Evolutionary conservation across 2,113 vertebrate genomes (phyloP).

Genomic region (Xiphophorus maculatus): DNA sequence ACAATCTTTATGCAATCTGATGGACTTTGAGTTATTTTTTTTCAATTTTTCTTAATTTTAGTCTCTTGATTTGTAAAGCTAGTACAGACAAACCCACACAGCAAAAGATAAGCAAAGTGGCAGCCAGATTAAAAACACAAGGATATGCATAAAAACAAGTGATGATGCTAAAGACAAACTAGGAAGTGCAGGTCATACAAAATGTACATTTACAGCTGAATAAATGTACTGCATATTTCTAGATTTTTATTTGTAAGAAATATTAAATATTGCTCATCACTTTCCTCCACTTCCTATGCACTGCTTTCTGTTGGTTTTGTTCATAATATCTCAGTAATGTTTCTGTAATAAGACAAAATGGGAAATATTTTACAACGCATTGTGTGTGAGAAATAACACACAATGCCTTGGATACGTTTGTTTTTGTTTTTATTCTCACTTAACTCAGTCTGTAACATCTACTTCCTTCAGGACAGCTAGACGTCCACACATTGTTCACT

Average conservation of each 20-base stretch:
- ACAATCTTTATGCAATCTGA: not conserved
- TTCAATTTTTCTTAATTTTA: not conserved
- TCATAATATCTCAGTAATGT: too few relatives aligned
- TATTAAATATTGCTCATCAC: too few relatives aligned
- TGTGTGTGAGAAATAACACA: not conserved
- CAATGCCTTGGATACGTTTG: not conserved
- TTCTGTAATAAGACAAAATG: not conserved
- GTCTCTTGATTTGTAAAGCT: not conserved
- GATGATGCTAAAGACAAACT: not conserved
- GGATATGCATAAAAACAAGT: too few relatives aligned
- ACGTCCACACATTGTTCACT: constrained; percentile 2
- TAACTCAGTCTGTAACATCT: not conserved
- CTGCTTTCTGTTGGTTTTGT: too few relatives aligned
- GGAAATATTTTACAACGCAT: not conserved
- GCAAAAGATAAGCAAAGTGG: not conserved
- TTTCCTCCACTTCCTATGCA: too few relatives aligned
- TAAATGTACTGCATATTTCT: not conserved
- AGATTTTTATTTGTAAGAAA: not conserved
- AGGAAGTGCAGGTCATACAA: not conserved
- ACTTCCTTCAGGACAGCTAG: constrained; percentile 14
- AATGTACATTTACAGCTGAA: not conserved
- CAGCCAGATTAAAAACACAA: too few relatives aligned
- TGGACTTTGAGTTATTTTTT: not conserved
- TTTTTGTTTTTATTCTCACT: not conserved
- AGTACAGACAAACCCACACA: not conserved